Evolutionary conservation across 2,797 vertebrate genomes (phyloP).

Genomic region (Bradypodion pumilum): DNA sequence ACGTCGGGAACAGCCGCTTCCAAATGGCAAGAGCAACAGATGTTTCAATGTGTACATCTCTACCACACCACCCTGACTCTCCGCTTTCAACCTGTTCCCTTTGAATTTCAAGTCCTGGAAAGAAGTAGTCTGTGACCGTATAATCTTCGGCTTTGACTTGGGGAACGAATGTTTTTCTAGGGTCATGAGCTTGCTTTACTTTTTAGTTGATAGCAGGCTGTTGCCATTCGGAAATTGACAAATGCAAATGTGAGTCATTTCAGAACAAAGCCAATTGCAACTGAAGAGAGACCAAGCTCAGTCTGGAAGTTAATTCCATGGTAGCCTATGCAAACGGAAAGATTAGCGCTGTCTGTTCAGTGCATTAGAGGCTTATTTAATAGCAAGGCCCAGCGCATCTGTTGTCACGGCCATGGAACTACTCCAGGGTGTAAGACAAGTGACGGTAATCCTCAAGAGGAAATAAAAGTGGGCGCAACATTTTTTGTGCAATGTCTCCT

Average conservation of each 20-base stretch:
- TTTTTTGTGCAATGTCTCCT: conserved; percentile 33
- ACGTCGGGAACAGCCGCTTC: too few relatives aligned
- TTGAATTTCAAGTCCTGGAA: too few relatives aligned
- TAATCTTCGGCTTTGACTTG: neutral
- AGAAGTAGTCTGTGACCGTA: too few relatives aligned
- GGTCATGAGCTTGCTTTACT: conserved; percentile 26
- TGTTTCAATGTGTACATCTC: too few relatives aligned
- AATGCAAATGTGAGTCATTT: conserved; percentile 38
- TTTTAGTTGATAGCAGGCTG: conserved; percentile 30
- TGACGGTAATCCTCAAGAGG: conserved; percentile 40
- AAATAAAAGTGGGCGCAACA: neutral
- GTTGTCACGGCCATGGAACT: conserved; percentile 43
- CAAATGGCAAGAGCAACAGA: too few relatives aligned
- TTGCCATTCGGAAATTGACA: conserved; percentile 21
- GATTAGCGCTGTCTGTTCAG: conserved; percentile 48
- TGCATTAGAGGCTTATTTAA: conserved; percentile 50
- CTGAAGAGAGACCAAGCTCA: conserved; percentile 27
- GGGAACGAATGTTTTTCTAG: conserved; percentile 23
- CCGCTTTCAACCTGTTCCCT: too few relatives aligned
- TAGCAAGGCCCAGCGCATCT: conserved; percentile 44
- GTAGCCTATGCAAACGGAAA: conserved; percentile 46
- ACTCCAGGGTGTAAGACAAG: conserved; percentile 44
- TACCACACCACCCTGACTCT: too few relatives aligned
- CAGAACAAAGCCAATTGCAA: conserved; percentile 34
- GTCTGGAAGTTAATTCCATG: conserved; percentile 22